Base-by-base conservation (phyloP, 2,113 vertebrate genomes). In the Enhydra lutris region DNA sequence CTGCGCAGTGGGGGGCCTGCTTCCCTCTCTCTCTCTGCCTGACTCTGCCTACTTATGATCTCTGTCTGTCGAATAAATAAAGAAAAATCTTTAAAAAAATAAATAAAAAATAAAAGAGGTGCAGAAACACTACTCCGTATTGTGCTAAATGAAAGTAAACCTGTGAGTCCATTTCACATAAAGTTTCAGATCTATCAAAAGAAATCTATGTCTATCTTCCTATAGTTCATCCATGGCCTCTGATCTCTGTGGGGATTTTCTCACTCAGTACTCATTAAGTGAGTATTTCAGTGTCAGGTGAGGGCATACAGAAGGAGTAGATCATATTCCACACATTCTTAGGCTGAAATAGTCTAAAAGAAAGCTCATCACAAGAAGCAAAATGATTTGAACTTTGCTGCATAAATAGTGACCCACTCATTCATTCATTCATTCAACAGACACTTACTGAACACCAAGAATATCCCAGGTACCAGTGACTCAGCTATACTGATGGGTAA, bases 301-400 rank as follows among this genome's bases (percentile, higher is more conserved):
- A 39, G 13, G 13, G 65, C 36, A 96, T 13, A 34, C 4, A 4
- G 91, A 96, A 74, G 57, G 9, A 45, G 31, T 2, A 69, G 73
- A 45, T 82, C 18, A 50, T 34, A 89, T 74, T 20, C 36, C 71
- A 81, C 13, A 63, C 8, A 81, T 61, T 45, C 65, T 71, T 26
- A 79, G 67, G 67, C 42, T 85, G 12, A 86, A 92, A 92, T 50
- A 85, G 39, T 91, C 63, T 36, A 45, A 79, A 55, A 94, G 47
- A 88, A 89, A 85, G 63, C 24, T 61, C 29, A 95, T 74, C 31
- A 78, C 36, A 92, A 95, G 61, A 95, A 92, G 34, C 63, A 89
- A 94, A 94, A 71, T 65, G 9, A 94, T 90, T 39, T 74, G 85
- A 83, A 89, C 42, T 94, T 76, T n/a, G 71, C 80, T 71, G 24